Conservation (phyloP, 53 echinoderm and acorn worm species). For the Holothuria scabra region DNA sequence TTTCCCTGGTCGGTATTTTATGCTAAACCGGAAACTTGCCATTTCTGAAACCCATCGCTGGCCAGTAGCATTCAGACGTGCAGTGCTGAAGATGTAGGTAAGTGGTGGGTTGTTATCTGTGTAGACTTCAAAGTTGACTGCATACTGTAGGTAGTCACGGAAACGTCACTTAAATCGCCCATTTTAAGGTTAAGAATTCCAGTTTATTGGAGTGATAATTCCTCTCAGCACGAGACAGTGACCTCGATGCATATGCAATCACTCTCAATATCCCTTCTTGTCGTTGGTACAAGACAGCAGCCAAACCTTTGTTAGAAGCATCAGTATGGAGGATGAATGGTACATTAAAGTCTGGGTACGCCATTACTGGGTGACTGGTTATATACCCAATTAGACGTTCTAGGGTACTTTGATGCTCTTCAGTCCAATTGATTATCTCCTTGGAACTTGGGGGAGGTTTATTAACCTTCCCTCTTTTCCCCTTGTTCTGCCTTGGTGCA, state of each 20-base stretch:
- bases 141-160: conserved; percentile 48
- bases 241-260: conserved; percentile 57
- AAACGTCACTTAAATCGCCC: conserved; percentile 47
- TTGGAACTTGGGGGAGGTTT: conserved; percentile 20
- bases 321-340: conserved; percentile 73
- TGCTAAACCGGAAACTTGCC: conserved; percentile 62
- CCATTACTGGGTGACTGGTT: conserved; percentile 53
- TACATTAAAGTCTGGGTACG: conserved; percentile 9
- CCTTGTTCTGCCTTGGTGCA: neutral
- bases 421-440: conserved; percentile 40
- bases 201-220: conserved; percentile 66
- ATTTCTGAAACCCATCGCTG: conserved; percentile 69
- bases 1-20: conserved; percentile 56
- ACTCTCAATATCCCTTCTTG: conserved; percentile 63
- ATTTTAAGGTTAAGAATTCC: conserved; percentile 58
- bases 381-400: neutral
- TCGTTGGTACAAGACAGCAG: conserved; percentile 71
- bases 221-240: conserved; percentile 57
- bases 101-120: conserved; percentile 77
- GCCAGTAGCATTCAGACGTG: conserved; percentile 60
- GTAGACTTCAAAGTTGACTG: conserved; percentile 24
- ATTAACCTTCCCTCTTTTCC: too few relatives aligned
- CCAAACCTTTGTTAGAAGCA: conserved; percentile 64
- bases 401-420: conserved; percentile 41
- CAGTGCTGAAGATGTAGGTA: conserved; percentile 57